phyloP scores from a whole-genome alignment of 2,797 vertebrate species.

The Cynodonichthys magdalenae region DNA sequence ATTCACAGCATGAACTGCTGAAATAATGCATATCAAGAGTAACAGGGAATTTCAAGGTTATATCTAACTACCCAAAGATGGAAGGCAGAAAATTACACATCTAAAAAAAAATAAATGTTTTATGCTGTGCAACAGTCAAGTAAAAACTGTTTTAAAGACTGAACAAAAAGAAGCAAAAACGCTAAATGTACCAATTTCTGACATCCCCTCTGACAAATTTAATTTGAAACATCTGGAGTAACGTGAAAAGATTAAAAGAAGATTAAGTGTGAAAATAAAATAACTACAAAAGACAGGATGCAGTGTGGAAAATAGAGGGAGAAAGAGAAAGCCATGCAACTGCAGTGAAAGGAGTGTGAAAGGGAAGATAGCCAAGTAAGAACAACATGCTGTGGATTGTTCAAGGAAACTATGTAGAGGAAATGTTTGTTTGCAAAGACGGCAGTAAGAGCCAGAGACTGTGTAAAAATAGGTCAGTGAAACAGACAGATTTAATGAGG shows the following conservation, averaged over 20 bases:
- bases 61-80: too few species aligned
- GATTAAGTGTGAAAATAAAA: slow-evolving; percentile 5
- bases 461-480: slow-evolving; percentile 15
- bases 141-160: neutral
- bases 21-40: too few species aligned
- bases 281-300: slow-evolving; percentile 23
- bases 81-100: too few species aligned
- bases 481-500: slow-evolving; percentile 34
- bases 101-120: too few species aligned
- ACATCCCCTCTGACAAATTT: slow-evolving; percentile 9
- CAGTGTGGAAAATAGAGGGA: slow-evolving; percentile 8
- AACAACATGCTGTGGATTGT: slow-evolving; percentile 22
- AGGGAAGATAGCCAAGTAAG: slow-evolving; percentile 37
- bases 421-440: slow-evolving; percentile 12
- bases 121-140: neutral
- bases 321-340: slow-evolving; percentile 50
- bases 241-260: neutral
- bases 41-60: too few species aligned
- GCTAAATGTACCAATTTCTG: neutral
- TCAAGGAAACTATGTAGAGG: slow-evolving; percentile 7
- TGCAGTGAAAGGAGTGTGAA: slow-evolving; percentile 16
- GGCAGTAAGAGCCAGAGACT: slow-evolving; percentile 2
- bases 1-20: too few species aligned
- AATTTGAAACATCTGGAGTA: slow-evolving; percentile 5
- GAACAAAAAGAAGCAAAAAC: neutral